Evolutionary conservation across 1,140 invertebrate species (phyloP), one percentile per base, ranked within the genome.

Genomic region (Schlechtendalia chinensis): DNA sequence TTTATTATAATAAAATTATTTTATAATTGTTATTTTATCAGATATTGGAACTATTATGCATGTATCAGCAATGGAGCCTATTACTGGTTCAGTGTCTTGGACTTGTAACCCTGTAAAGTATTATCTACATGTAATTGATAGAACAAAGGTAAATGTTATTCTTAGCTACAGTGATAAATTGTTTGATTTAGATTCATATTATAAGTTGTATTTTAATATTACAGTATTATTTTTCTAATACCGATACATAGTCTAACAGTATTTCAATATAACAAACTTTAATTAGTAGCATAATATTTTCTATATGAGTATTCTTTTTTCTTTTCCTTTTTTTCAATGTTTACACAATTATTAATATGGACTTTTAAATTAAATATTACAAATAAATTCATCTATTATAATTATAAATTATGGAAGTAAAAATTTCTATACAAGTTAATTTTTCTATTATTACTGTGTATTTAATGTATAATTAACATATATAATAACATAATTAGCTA

Each of bases 21-120:
- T n/a, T 17, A 56, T 65, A 2, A 12, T 56, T 74, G n/a, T 59
- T 82, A 67, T 50, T 85, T 83, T 83, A 84, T 84, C 90, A 90
- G 97, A 99, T 89, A 98, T 98, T 85, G 97, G 96, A 80, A 97
- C 96, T 58, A 99, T 99, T 84, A 98, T 99, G 95, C 95, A 98
- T 85, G 96, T 99, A 12, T 94, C 93, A 65, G 96, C 98, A 87
- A 93, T 98, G 91, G 93, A 95, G 81, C 96, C 97, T 11, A 86
- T 98, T 72, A 92, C 93, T 85, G 96, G 96, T 83, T 97, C 95
- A 8, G 97, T 99, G 54, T 98, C 96, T 10, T 99, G 97, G 97
- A 99, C 97, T 82, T 95, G 95, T 79, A 98, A 97, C 87, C 95
- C 96, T 65, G 96, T 99, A 82, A 96, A 95, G 72, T 99, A 98